Conservation (phyloP, 2,797 vertebrate genomes). For the Trichosurus vulpecula region DNA sequence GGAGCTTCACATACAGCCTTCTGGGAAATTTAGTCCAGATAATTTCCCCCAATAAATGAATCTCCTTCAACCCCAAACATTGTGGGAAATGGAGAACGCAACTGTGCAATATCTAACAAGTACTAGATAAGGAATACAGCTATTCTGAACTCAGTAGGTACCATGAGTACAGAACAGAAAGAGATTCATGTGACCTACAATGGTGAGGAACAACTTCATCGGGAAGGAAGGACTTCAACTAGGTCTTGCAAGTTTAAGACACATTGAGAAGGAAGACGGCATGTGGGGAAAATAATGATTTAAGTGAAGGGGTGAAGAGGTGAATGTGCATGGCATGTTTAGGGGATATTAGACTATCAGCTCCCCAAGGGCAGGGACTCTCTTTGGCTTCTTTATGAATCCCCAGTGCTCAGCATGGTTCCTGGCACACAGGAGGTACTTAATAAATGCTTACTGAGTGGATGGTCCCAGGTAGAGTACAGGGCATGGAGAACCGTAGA, state of each 20-base stretch:
- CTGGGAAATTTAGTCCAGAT: background rate
- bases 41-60: background rate
- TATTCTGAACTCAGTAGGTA: background rate
- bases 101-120: background rate
- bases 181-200: background rate
- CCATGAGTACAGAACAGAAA: background rate
- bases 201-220: background rate
- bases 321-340: background rate
- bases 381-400: background rate
- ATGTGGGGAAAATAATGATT: background rate
- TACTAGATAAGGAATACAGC: background rate
- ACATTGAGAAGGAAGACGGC: background rate
- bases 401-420: background rate
- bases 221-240: background rate
- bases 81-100: background rate
- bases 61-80: background rate
- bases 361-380: background rate
- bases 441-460: constrained; percentile 15
- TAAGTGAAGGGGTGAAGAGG: background rate
- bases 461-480: background rate
- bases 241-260: background rate
- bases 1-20: background rate
- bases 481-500: background rate
- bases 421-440: background rate
- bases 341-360: background rate